Evolutionary conservation across 1,140 invertebrate species (phyloP).

Genomic region (Macrocentrus cingulum): DNA sequence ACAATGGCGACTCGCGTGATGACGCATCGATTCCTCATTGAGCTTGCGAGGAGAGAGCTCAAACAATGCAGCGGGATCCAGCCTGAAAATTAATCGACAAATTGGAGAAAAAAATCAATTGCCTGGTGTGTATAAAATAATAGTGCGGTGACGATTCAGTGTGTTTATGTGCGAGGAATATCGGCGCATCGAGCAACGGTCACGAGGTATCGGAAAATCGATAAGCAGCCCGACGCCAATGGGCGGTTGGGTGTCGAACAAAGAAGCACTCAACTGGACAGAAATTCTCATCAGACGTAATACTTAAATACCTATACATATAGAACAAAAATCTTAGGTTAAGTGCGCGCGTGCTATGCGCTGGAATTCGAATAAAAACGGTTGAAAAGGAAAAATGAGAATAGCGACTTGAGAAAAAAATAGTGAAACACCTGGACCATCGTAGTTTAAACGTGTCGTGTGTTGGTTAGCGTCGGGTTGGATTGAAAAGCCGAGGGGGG

Average conservation of each 20-base stretch:
- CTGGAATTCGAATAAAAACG: neutral
- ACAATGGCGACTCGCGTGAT: slow-evolving; percentile 24
- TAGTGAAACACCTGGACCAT: slow-evolving; percentile 27
- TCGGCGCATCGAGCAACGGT: slow-evolving; percentile 38
- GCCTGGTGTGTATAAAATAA: no score
- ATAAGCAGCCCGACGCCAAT: slow-evolving; percentile 49
- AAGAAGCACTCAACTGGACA: no score
- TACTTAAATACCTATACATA: no score
- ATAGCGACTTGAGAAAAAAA: neutral
- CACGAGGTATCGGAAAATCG: slow-evolving; percentile 57
- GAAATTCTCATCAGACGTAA: no score
- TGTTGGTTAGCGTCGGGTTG: neutral
- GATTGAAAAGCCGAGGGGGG: neutral
- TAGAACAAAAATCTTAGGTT: neutral
- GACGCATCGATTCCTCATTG: slow-evolving; percentile 33
- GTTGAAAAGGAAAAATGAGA: neutral
- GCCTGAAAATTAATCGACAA: no score
- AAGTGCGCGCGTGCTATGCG: neutral
- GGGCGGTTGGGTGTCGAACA: slow-evolving; percentile 7
- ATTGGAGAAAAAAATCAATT: no score
- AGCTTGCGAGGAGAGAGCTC: slow-evolving; percentile 30
- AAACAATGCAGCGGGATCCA: no score
- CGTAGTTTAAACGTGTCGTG: no score
- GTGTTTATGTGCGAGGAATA: slow-evolving; percentile 24
- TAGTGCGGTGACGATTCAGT: slow-evolving; percentile 10